phyloP scores from a whole-genome alignment of 2,888 invertebrate species.

The Habroteleia sp. region DNA sequence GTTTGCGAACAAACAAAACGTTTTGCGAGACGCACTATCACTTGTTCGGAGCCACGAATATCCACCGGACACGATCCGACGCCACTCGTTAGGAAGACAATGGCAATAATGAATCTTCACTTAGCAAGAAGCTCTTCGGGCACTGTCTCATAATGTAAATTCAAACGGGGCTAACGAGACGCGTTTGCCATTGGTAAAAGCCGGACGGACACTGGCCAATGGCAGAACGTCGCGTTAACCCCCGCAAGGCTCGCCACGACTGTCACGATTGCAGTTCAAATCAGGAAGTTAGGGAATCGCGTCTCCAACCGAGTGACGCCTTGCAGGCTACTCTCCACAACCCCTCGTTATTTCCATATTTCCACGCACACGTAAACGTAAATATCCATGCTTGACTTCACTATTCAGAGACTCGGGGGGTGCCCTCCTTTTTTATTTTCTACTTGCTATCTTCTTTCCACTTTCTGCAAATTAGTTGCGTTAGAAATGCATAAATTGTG shows the following conservation, averaged over 20 bases:
- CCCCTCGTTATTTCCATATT: constrained; percentile 56
- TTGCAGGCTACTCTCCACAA: constrained; percentile 51
- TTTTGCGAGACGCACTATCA: constrained; percentile 16
- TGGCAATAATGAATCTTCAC: constrained; percentile 75
- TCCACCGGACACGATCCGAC: constrained; percentile 69
- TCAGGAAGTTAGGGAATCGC: constrained; percentile 71
- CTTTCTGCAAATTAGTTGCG: no score
- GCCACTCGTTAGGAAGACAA: constrained; percentile 74
- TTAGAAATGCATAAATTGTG: no score
- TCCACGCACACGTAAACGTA: constrained; percentile 33
- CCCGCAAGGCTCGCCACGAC: constrained; percentile 66
- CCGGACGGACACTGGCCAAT: constrained; percentile 70
- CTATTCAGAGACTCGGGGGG: constrained; percentile 39
- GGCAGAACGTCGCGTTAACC: constrained; percentile 67
- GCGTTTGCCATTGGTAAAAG: constrained; percentile 54
- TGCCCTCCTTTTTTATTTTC: no score
- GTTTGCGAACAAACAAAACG: no score
- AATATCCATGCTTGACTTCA: constrained; percentile 30
- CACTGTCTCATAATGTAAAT: constrained; percentile 71
- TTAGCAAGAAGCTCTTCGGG: constrained; percentile 65
- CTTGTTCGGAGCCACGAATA: background rate
- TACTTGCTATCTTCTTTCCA: no score
- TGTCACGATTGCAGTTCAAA: constrained; percentile 67
- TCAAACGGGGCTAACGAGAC: constrained; percentile 62
- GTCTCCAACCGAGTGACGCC: constrained; percentile 60